Evolutionary conservation across 2,113 vertebrate species (phyloP).

Genomic region (Galeopterus variegatus): DNA sequence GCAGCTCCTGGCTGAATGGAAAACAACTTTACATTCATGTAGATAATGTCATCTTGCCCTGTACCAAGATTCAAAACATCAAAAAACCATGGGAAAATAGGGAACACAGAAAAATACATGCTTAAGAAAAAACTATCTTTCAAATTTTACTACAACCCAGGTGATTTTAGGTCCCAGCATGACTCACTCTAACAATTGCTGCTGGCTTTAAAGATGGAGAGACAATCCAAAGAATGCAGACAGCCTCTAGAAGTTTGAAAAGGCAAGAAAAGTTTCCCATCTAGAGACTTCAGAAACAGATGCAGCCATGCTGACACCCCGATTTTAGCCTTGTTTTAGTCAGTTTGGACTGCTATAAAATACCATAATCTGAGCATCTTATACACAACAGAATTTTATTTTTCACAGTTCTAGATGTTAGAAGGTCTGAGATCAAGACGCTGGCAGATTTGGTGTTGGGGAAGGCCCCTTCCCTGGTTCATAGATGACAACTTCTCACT

Average conservation of each 20-base stretch:
- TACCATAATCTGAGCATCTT: not conserved
- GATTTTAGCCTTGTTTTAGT: not conserved
- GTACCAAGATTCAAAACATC: no score
- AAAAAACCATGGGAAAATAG: no score
- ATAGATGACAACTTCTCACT: not conserved
- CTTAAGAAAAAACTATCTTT: no score
- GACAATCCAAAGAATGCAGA: not conserved
- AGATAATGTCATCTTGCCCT: no score
- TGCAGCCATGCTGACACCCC: not conserved
- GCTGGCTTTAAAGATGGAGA: not conserved
- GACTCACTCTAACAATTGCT: no score
- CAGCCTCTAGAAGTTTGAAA: not conserved
- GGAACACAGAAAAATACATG: no score
- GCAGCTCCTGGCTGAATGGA: no score
- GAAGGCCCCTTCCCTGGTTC: not conserved
- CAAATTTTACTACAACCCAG: no score
- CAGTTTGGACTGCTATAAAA: not conserved
- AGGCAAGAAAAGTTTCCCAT: not conserved
- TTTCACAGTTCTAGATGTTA: not conserved
- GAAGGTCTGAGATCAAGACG: not conserved
- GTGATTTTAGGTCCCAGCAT: no score
- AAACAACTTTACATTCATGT: no score
- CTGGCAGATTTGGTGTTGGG: not conserved
- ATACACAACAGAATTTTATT: not conserved
- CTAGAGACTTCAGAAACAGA: not conserved